Conservation (phyloP, 1,140 invertebrate genomes). For the Archivesica marissinica region DNA sequence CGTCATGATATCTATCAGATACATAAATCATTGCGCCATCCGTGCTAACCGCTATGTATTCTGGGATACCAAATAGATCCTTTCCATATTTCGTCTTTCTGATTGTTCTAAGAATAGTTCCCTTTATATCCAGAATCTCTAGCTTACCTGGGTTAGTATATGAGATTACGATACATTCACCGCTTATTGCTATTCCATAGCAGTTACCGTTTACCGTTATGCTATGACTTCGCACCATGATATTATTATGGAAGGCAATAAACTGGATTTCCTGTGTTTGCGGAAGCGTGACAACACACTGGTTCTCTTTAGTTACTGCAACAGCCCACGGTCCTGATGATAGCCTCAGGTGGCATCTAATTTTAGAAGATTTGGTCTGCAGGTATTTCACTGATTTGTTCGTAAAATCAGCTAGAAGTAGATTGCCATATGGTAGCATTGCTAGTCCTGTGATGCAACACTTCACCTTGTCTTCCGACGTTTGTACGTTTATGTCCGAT, state of each 20-base stretch:
- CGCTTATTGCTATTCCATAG: background rate
- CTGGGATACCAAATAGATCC: background rate
- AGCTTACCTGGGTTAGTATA: background rate
- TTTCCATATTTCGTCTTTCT: background rate
- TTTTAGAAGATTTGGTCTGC: background rate
- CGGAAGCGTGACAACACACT: constrained; percentile 11
- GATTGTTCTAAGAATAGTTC: background rate
- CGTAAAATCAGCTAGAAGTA: background rate
- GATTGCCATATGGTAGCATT: background rate
- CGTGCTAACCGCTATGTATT: background rate
- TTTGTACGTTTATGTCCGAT: constrained; percentile 6
- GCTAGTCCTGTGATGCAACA: constrained; percentile 15
- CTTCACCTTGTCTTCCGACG: background rate
- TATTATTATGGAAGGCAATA: background rate
- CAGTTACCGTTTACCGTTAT: background rate
- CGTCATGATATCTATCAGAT: background rate
- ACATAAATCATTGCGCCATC: background rate
- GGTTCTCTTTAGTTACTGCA: background rate
- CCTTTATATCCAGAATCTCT: background rate
- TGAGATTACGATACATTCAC: background rate
- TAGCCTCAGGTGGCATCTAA: background rate
- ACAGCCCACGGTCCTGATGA: constrained; percentile 26
- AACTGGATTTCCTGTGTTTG: background rate
- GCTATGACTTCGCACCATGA: background rate
- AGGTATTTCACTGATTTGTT: constrained; percentile 1